Conservation (phyloP, 2,797 vertebrate genomes). For the Natrix natrix region DNA sequence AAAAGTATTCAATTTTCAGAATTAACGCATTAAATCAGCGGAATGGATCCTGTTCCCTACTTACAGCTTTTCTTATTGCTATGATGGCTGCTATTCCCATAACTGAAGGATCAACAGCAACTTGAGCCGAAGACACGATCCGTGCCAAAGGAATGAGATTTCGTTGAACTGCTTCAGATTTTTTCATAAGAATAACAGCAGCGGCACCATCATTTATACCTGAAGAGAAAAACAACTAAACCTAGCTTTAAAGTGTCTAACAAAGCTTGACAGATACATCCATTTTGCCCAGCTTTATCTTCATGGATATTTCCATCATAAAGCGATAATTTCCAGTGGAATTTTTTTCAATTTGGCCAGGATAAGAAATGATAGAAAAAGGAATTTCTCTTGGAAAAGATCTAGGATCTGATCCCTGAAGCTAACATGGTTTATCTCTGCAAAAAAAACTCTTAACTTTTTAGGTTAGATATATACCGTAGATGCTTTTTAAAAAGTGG, state of each 20-base stretch:
- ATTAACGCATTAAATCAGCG: neutral
- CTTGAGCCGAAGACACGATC: conserved; percentile 88
- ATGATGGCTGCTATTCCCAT: conserved; percentile 92
- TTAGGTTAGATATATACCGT: neutral
- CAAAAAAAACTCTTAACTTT: neutral
- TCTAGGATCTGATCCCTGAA: neutral
- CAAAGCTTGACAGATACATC: neutral
- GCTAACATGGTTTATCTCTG: neutral
- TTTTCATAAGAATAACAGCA: conserved; percentile 90
- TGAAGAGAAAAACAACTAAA: conserved; percentile 51
- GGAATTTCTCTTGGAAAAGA: neutral
- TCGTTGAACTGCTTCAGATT: conserved; percentile 81
- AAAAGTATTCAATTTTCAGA: neutral
- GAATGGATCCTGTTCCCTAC: conserved; percentile 48
- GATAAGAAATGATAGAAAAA: neutral
- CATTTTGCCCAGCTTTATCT: neutral
- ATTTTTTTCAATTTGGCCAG: neutral
- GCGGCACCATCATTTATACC: conserved; percentile 95
- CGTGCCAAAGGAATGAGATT: conserved; percentile 82
- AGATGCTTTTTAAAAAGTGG: neutral
- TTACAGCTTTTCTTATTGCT: conserved; percentile 91
- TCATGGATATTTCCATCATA: neutral
- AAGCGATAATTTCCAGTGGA: neutral
- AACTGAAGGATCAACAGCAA: conserved; percentile 87
- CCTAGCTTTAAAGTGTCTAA: neutral